Percentiles rank a stretch among this genome's conserved stretches.
Conservation (phyloP, 2,888 invertebrate species). For the Drosophila buzzatii region DNA sequence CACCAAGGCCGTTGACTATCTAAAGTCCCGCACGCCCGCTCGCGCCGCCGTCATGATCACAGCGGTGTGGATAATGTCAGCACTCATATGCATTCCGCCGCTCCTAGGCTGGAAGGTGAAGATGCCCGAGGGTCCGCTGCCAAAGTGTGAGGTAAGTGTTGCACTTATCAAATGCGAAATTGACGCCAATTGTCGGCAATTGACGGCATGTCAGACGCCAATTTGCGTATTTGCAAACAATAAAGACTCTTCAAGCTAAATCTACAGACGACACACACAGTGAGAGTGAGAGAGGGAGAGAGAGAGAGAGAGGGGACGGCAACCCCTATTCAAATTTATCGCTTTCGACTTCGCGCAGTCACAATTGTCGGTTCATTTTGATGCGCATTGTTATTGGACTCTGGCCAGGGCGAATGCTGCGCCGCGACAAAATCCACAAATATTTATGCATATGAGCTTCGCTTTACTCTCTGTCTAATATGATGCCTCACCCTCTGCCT, state of each 20-base stretch:
- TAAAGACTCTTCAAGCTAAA: conserved; percentile 44
- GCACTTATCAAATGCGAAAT: conserved; percentile 26
- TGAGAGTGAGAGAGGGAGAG: background rate
- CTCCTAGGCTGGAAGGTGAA: conserved; percentile 97
- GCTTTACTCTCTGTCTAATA: conserved; percentile 54
- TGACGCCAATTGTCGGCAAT: conserved; percentile 68
- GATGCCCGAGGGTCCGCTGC: conserved; percentile 86
- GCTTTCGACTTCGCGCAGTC: conserved; percentile 21
- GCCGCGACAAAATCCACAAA: conserved; percentile 51
- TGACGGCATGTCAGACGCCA: conserved; percentile 36
- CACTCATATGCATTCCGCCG: conserved; percentile 97
- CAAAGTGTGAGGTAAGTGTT: conserved; percentile 85
- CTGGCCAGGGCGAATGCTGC: conserved; percentile 24
- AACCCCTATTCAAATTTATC: conserved; percentile 65
- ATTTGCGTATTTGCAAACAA: conserved; percentile 69
- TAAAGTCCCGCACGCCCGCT: conserved; percentile 96
- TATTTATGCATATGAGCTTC: conserved; percentile 73
- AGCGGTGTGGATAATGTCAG: conserved; percentile 97
- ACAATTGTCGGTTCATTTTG: conserved; percentile 66
- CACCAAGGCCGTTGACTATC: conserved; percentile 95
- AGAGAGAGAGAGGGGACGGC: conserved; percentile 3
- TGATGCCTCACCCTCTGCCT: too few species aligned
- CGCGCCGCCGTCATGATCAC: conserved; percentile 97
- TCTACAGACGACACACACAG: conserved; percentile 1
- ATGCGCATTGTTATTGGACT: conserved; percentile 38